Evolutionary conservation across 2,888 invertebrate genomes (phyloP).

Genomic region (Heliothis peltigera): DNA sequence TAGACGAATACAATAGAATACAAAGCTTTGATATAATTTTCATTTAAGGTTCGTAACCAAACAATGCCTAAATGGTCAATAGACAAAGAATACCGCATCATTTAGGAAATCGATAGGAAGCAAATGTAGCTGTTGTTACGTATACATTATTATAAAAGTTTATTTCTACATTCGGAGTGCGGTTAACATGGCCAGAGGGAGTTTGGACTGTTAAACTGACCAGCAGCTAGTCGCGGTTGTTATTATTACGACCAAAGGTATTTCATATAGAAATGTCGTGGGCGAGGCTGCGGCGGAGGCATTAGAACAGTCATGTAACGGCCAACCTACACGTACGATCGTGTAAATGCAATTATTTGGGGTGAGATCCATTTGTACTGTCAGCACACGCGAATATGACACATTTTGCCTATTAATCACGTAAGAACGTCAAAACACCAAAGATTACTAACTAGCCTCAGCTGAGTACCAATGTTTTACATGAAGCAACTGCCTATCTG

Average conservation of each 20-base stretch:
- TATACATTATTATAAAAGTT: background rate
- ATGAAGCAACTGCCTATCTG: too few relatives aligned
- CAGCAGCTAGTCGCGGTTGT: conserved; percentile 4
- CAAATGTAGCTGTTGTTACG: background rate
- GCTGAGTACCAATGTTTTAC: too few relatives aligned
- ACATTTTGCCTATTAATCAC: too few relatives aligned
- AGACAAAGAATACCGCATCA: background rate
- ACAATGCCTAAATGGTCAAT: conserved; percentile 10
- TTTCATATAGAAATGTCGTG: conserved; percentile 23
- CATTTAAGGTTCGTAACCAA: conserved; percentile 32
- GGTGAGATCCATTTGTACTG: too few relatives aligned
- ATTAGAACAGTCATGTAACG: background rate
- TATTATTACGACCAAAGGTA: conserved; percentile 23
- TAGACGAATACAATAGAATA: conserved; percentile 34
- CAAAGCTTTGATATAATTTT: conserved; percentile 36
- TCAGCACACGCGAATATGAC: too few relatives aligned
- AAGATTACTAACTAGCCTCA: too few relatives aligned
- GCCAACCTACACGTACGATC: background rate
- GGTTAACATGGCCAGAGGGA: background rate
- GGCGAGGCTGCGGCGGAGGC: conserved; percentile 10
- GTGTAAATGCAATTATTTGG: too few relatives aligned
- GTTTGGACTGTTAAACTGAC: background rate
- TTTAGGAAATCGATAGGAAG: background rate
- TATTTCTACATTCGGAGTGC: background rate
- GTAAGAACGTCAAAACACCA: too few relatives aligned